phyloP scores from a whole-genome alignment of 2,113 vertebrate species.

The Hydrochoerus hydrochaeris region DNA sequence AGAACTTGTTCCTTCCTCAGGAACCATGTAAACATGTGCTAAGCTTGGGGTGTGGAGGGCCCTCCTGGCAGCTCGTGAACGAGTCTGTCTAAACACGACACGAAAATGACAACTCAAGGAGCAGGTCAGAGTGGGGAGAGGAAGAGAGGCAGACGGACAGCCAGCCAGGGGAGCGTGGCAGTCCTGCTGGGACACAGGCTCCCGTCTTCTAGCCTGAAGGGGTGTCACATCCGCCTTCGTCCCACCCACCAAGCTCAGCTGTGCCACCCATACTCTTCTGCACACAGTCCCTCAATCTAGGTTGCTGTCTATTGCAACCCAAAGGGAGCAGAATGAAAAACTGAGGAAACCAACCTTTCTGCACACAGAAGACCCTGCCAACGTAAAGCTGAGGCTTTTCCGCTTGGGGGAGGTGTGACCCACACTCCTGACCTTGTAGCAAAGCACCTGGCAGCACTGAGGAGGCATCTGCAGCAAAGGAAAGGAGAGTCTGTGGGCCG shows the following conservation, averaged over 20 bases:
- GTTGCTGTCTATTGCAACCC: not conserved
- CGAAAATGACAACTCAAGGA: not conserved
- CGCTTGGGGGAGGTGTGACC: no score
- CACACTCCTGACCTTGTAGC: not conserved
- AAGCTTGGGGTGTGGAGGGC: not conserved
- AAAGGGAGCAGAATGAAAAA: not conserved
- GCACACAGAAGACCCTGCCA: not conserved
- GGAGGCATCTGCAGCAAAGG: not conserved
- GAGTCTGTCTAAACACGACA: not conserved
- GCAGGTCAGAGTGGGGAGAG: not conserved
- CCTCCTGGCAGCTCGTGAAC: not conserved
- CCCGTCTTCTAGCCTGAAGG: not conserved
- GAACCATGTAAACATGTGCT: not conserved
- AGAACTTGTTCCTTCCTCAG: not conserved
- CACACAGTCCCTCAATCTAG: not conserved
- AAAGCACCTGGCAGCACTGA: not conserved
- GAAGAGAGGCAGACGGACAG: not conserved
- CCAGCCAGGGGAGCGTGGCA: not conserved
- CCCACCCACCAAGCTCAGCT: not conserved
- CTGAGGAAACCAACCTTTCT: not conserved
- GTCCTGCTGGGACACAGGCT: not conserved
- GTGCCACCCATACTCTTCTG: not conserved
- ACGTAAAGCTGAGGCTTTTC: not conserved
- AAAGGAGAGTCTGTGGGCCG: not conserved
- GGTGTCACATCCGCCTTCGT: rapidly evolving